Evolutionary conservation across 2,888 invertebrate species (phyloP).

Genomic region (Scaptodrosophila latifasciaeformis): DNA sequence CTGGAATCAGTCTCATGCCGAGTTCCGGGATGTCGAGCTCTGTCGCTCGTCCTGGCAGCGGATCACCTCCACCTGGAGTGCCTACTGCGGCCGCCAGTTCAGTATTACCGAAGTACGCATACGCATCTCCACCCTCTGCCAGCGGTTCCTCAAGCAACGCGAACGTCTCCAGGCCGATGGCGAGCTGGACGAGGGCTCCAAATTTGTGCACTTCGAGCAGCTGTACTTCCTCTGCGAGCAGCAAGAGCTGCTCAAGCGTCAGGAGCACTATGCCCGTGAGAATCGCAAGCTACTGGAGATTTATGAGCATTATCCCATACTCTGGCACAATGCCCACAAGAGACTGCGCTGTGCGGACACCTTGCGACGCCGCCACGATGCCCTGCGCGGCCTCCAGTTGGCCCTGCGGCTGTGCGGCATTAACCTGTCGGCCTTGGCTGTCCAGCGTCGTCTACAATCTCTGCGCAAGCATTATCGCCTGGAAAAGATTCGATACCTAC

Average conservation of each 20-base stretch:
- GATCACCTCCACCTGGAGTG: conserved; percentile 54
- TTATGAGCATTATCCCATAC: conserved; percentile 61
- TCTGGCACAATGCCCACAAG: conserved; percentile 62
- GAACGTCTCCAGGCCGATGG: conserved; percentile 56
- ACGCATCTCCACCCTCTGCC: conserved; percentile 61
- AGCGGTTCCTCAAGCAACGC: conserved; percentile 61
- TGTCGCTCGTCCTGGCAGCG: conserved; percentile 59
- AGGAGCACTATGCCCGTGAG: conserved; percentile 51
- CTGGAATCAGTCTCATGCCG: conserved; percentile 61
- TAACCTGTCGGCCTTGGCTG: conserved; percentile 41
- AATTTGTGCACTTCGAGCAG: conserved; percentile 58
- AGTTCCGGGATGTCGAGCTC: conserved; percentile 55
- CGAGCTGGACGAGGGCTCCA: conserved; percentile 47
- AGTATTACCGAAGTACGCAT: conserved; percentile 60
- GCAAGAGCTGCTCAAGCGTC: conserved; percentile 56
- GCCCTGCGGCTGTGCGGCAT: conserved; percentile 48
- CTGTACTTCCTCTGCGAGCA: conserved; percentile 58
- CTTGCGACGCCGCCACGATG: conserved; percentile 40
- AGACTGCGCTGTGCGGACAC: conserved; percentile 42
- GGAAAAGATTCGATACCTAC: conserved; percentile 63
- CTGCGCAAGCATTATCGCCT: conserved; percentile 63
- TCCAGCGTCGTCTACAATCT: conserved; percentile 57
- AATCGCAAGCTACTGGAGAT: conserved; percentile 59
- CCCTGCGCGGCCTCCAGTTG: conserved; percentile 50
- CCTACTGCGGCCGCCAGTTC: conserved; percentile 47